These are phyloP conservation scores for Elegia similella DNA, from an alignment of 2,888 invertebrate species.

Conservation along the genomic window DNA sequence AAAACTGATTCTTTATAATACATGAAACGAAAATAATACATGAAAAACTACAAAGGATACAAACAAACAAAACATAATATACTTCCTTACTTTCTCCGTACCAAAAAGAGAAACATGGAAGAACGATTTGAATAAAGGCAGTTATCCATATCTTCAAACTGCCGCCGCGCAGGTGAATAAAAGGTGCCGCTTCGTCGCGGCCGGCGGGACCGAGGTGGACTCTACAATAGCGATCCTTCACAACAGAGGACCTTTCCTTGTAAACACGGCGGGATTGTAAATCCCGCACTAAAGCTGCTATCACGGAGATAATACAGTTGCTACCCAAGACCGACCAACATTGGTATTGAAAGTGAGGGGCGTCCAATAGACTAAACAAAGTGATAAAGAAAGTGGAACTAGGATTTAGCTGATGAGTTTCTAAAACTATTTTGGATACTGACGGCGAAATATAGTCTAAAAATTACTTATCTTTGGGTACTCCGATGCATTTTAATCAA, in stretches of 20 bases:
- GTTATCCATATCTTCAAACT: constrained; percentile 31
- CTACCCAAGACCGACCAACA: neutral
- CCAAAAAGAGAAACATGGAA: constrained; percentile 28
- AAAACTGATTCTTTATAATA: too few species aligned
- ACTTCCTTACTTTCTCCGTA: constrained; percentile 21
- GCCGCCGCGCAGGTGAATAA: constrained; percentile 32
- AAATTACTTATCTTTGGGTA: too few species aligned
- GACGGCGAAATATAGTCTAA: too few species aligned
- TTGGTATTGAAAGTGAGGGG: too few species aligned
- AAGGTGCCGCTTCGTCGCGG: constrained; percentile 38
- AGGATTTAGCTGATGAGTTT: too few species aligned
- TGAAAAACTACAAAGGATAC: too few species aligned
- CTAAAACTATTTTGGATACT: too few species aligned
- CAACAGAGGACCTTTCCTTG: constrained; percentile 23
- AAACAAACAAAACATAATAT: neutral
- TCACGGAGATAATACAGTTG: neutral
- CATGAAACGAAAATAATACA: too few species aligned
- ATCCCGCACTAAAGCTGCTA: constrained; percentile 4
- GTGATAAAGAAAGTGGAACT: too few species aligned
- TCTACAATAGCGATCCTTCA: constrained; percentile 27
- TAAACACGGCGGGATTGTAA: constrained; percentile 9
- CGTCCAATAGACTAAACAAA: too few species aligned
- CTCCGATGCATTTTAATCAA: too few species aligned
- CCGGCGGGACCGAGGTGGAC: constrained; percentile 29
- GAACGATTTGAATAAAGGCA: constrained; percentile 33